Evolutionary conservation across 2,113 vertebrate species (phyloP).

Genomic region (Isichthys henryi): DNA sequence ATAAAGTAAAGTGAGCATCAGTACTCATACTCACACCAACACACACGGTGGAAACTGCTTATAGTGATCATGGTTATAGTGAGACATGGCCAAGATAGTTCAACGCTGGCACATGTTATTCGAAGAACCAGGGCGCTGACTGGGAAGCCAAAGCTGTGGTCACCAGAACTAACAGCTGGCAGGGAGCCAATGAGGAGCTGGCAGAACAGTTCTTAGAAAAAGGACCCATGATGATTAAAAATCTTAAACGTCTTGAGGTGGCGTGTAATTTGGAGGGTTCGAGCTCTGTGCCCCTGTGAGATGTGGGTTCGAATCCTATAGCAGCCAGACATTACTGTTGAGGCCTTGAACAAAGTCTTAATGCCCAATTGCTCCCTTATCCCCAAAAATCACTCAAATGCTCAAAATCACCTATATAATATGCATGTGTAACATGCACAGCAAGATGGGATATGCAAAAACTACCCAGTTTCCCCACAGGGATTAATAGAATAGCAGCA

Average conservation of each 20-base stretch:
- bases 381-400: not conserved
- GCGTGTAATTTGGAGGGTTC: not conserved
- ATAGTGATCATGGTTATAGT: not conserved
- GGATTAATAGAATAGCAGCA: not conserved
- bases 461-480: not conserved
- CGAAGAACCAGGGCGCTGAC: not conserved
- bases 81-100: not conserved
- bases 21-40: too few species aligned
- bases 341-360: not conserved
- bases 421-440: not conserved
- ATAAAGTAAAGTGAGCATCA: too few species aligned
- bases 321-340: not conserved
- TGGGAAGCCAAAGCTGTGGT: too few species aligned
- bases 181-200: too few species aligned
- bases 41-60: too few species aligned
- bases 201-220: not conserved
- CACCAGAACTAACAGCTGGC: not conserved
- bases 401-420: not conserved
- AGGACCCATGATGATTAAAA: not conserved
- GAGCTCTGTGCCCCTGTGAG: not conserved
- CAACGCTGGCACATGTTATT: not conserved
- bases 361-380: not conserved
- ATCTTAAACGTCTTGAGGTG: not conserved
- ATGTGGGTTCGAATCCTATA: not conserved
- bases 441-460: not conserved